Conservation (phyloP, 2,888 invertebrate species). For the Machimus rusticus region DNA sequence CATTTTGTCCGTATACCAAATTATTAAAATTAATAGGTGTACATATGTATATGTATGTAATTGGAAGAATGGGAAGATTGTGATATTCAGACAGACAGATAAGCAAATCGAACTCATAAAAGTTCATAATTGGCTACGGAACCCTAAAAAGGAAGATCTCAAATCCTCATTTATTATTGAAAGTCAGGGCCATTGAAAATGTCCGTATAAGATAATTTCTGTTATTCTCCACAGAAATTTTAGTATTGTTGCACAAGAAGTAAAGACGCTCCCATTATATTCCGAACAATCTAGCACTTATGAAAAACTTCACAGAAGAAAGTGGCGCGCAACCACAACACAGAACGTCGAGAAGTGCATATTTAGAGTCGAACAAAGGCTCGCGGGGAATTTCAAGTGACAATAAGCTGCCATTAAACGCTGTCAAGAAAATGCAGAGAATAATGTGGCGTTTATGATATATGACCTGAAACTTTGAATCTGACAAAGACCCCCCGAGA, state of each 20-base stretch:
- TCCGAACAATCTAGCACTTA: neutral
- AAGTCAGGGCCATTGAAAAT: neutral
- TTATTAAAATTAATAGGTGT: too few relatives aligned
- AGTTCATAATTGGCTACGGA: too few relatives aligned
- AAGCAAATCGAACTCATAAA: too few relatives aligned
- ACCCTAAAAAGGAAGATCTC: neutral
- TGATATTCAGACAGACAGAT: too few relatives aligned
- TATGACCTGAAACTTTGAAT: neutral
- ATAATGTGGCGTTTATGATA: slow-evolving; percentile 18
- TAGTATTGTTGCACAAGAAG: neutral
- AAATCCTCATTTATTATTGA: neutral
- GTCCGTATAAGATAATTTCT: neutral
- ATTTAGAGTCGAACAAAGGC: neutral
- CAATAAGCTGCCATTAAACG: slow-evolving; percentile 7
- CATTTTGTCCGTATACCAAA: too few relatives aligned
- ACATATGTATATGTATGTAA: too few relatives aligned
- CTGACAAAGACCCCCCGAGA: neutral
- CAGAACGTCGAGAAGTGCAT: neutral
- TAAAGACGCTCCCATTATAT: neutral
- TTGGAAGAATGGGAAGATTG: too few relatives aligned
- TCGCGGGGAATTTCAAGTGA: neutral
- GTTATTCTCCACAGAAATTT: neutral
- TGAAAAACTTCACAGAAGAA: neutral
- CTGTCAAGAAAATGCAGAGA: slow-evolving; percentile 4
- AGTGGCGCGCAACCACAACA: neutral